These are phyloP conservation scores for Ferrisia virgata DNA, from an alignment of 2,888 invertebrate genomes.

Conservation along the genomic window DNA sequence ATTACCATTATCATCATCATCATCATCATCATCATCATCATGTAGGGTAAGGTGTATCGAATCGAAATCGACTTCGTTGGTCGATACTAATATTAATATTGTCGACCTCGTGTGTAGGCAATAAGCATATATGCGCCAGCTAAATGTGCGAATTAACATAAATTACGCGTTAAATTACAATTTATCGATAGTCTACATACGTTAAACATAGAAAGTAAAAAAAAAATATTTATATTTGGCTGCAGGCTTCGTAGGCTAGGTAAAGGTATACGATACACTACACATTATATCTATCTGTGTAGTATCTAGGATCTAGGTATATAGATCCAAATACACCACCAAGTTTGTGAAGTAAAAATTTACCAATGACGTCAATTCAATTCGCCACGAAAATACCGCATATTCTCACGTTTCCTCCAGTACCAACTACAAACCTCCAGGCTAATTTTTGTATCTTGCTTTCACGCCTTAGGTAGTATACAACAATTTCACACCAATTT, in stretches of 20 bases:
- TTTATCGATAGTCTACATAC: neutral
- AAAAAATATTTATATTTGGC: slow-evolving; percentile 1
- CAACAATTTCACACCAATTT: neutral
- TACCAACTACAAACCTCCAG: neutral
- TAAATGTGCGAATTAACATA: neutral
- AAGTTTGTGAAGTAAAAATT: neutral
- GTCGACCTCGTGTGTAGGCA: neutral
- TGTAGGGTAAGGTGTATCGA: neutral
- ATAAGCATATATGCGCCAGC: neutral
- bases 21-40: too few relatives aligned
- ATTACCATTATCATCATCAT: neutral
- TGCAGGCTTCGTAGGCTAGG: neutral
- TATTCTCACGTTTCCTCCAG: neutral
- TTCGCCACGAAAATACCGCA: neutral
- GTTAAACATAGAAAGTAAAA: slow-evolving; percentile 4
- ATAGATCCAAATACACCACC: neutral
- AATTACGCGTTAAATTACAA: slow-evolving; percentile 15
- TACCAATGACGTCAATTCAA: neutral
- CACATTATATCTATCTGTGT: too few relatives aligned
- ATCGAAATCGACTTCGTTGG: neutral
- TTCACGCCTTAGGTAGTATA: neutral
- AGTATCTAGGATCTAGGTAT: too few relatives aligned
- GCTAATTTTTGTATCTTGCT: neutral
- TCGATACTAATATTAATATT: neutral
- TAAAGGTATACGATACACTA: too few relatives aligned